A percentile compares a stretch with the other conserved stretches of the same genome.
phyloP scores from a whole-genome alignment of 1,140 invertebrate species.

The Gonioctena quinquepunctata region DNA sequence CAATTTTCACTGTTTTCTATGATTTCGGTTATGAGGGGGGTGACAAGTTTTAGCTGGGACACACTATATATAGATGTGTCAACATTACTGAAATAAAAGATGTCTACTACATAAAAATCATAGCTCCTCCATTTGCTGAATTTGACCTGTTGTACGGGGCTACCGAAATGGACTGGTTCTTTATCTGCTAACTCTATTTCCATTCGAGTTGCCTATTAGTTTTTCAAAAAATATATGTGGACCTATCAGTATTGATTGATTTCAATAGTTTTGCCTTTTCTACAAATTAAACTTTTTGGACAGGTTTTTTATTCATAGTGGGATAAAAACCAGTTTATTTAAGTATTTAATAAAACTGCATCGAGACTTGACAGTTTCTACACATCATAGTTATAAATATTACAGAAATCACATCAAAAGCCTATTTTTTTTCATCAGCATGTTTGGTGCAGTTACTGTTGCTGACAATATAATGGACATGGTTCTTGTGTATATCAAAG shows the following conservation, averaged over 20 bases:
- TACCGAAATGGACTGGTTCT: too few relatives aligned
- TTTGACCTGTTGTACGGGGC: too few relatives aligned
- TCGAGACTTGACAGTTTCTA: conserved; percentile 43
- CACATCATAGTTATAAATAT: conserved; percentile 38
- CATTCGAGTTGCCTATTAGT: neutral
- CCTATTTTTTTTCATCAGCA: conserved; percentile 42
- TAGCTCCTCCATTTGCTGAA: too few relatives aligned
- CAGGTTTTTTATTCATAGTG: neutral
- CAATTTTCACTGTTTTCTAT: too few relatives aligned
- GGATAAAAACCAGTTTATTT: neutral
- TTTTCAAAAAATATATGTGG: neutral
- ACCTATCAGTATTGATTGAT: neutral
- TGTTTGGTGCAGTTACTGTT: conserved; percentile 43
- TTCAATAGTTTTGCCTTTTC: neutral
- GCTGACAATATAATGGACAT: conserved; percentile 11
- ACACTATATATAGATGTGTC: too few relatives aligned
- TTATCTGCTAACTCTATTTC: neutral
- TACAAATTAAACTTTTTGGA: too few relatives aligned
- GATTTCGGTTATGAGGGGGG: too few relatives aligned
- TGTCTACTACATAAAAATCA: too few relatives aligned
- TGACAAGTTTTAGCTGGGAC: too few relatives aligned
- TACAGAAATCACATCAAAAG: conserved; percentile 47
- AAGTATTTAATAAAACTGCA: conserved; percentile 36
- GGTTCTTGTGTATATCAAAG: neutral
- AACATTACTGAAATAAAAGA: too few relatives aligned